phyloP scores from a whole-genome alignment of 2,888 invertebrate genomes.

The Acrocera orbiculus region DNA sequence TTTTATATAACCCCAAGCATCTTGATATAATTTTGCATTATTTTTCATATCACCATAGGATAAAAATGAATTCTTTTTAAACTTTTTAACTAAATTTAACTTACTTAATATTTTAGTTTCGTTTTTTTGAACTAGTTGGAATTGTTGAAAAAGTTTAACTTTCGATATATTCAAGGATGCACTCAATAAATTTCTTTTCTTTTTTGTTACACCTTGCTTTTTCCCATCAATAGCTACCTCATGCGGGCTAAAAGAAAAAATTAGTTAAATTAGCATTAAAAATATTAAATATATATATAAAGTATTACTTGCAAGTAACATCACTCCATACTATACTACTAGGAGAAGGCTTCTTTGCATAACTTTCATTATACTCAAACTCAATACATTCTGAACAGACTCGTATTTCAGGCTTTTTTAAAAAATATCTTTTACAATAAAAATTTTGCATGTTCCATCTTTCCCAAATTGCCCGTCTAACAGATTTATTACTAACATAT shows the following conservation, averaged over 20 bases:
- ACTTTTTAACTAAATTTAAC: too few species aligned
- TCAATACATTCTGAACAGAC: slow-evolving; percentile 5
- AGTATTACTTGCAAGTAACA: background rate
- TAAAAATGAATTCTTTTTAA: too few species aligned
- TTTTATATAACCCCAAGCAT: too few species aligned
- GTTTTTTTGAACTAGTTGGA: too few species aligned
- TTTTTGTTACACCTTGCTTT: slow-evolving; percentile 63
- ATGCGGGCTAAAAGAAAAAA: slow-evolving; percentile 35
- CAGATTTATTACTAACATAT: slow-evolving; percentile 40
- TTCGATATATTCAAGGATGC: slow-evolving; percentile 38
- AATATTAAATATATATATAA: background rate
- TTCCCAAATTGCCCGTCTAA: slow-evolving; percentile 37
- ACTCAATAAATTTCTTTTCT: slow-evolving; percentile 27
- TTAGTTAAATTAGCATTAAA: background rate
- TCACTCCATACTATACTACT: slow-evolving; percentile 44
- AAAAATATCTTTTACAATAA: slow-evolving; percentile 12
- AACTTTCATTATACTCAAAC: slow-evolving; percentile 31
- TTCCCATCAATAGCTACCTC: slow-evolving; percentile 64
- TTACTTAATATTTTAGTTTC: too few species aligned
- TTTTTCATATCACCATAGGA: too few species aligned
- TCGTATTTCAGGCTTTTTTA: slow-evolving; percentile 19
- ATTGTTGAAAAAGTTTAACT: slow-evolving; percentile 35
- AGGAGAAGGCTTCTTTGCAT: slow-evolving; percentile 35
- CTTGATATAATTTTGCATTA: too few species aligned
- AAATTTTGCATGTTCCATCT: slow-evolving; percentile 22